A percentile compares a stretch with the other conserved stretches of the same genome.
phyloP scores from a whole-genome alignment of 1,140 invertebrate species.

The Drosophila athabasca region DNA sequence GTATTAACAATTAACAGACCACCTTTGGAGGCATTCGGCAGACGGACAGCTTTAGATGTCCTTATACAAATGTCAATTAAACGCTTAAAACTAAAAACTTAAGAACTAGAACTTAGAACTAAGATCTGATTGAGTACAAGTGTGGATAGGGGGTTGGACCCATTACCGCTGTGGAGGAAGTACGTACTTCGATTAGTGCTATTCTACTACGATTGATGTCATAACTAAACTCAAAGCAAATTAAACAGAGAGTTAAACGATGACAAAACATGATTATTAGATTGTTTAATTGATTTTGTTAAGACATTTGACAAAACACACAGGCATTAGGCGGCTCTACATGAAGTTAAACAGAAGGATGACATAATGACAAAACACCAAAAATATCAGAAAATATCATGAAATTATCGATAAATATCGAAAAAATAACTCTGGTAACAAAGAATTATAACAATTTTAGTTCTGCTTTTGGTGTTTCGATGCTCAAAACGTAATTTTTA shows the following conservation, averaged over 20 bases:
- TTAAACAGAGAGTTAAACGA: conserved; percentile 13
- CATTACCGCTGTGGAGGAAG: conserved; percentile 35
- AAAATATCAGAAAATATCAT: conserved; percentile 29
- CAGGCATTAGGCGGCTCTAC: conserved; percentile 51
- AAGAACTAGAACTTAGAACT: not conserved
- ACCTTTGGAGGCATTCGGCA: not conserved
- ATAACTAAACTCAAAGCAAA: conserved; percentile 29
- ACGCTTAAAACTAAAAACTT: conserved; percentile 4
- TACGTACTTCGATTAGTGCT: conserved; percentile 31
- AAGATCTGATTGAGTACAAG: conserved; percentile 3
- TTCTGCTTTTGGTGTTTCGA: conserved; percentile 58
- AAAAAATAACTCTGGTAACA: conserved; percentile 13
- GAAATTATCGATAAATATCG: conserved; percentile 16
- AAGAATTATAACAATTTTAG: conserved; percentile 69
- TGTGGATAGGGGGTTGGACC: conserved; percentile 11
- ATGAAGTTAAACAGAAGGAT: conserved; percentile 36
- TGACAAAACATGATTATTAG: conserved; percentile 15
- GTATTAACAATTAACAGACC: conserved; percentile 16
- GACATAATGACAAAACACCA: conserved; percentile 67
- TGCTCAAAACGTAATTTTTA: conserved; percentile 59
- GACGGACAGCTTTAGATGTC: not conserved
- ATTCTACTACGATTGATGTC: conserved; percentile 35
- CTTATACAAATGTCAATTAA: not conserved
- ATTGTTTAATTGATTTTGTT: conserved; percentile 64
- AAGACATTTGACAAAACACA: conserved; percentile 77